Evolutionary conservation across 2,888 invertebrate genomes (phyloP).

Genomic region (Pimpla rufipes): DNA sequence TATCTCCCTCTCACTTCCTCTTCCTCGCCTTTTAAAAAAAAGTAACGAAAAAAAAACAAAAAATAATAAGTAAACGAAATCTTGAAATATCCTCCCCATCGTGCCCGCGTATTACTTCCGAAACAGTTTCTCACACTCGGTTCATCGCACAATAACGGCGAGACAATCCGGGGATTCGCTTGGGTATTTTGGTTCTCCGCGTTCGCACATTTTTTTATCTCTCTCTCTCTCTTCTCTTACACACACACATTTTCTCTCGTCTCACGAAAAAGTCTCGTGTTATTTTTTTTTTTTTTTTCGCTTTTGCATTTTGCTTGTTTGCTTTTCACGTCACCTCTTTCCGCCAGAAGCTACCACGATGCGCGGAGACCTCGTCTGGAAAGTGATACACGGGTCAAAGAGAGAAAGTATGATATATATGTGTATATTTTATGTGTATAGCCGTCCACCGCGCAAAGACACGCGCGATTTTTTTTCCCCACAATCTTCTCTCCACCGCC

Average conservation of each 20-base stretch:
- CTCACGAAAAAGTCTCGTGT: conserved; percentile 42
- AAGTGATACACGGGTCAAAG: conserved; percentile 66
- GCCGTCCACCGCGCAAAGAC: conserved; percentile 61
- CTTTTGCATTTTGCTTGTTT: too few species aligned
- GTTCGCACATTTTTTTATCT: conserved; percentile 11
- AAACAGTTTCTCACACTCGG: conserved; percentile 10
- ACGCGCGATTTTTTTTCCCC: conserved; percentile 48
- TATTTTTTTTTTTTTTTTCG: neutral
- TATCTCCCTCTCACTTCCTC: conserved; percentile 55
- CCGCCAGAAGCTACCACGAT: conserved; percentile 30
- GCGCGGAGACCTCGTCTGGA: conserved; percentile 48
- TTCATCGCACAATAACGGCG: conserved; percentile 53
- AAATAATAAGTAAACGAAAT: conserved; percentile 63
- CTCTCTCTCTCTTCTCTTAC: conserved; percentile 54
- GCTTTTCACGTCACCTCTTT: conserved; percentile 27
- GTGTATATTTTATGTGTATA: conserved; percentile 60
- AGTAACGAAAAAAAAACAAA: conserved; percentile 74
- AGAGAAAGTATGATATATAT: conserved; percentile 70
- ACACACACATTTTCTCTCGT: conserved; percentile 14
- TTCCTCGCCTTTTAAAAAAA: conserved; percentile 68
- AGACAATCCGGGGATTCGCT: conserved; percentile 48
- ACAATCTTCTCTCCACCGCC: neutral
- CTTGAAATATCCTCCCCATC: conserved; percentile 61
- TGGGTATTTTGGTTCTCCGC: conserved; percentile 58
- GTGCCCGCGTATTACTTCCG: conserved; percentile 58